Evolutionary conservation across 2,888 invertebrate genomes (phyloP).

Genomic region (Lasioglossum calceatum): DNA sequence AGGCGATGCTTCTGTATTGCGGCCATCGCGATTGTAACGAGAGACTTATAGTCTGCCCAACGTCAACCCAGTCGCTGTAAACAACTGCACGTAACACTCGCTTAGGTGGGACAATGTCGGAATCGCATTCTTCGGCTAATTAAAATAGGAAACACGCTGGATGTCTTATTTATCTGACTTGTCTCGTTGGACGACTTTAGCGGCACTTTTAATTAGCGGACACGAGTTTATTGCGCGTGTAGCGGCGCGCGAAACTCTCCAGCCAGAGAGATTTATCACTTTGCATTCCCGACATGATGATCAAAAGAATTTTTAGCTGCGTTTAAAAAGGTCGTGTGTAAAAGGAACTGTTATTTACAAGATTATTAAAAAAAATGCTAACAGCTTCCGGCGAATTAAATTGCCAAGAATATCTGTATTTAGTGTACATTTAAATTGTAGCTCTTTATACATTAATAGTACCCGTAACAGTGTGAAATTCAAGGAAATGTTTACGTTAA

Average conservation of each 20-base stretch:
- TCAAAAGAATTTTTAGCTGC: neutral
- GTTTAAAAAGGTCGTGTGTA: neutral
- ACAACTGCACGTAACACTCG: neutral
- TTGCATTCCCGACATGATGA: neutral
- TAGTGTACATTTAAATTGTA: no score
- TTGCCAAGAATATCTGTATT: neutral
- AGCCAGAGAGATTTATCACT: neutral
- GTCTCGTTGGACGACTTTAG: neutral
- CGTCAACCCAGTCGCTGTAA: neutral
- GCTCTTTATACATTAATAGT: no score
- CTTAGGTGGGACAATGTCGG: neutral
- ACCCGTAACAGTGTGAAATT: no score
- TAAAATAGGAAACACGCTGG: neutral
- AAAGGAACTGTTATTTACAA: neutral
- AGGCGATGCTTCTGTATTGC: neutral
- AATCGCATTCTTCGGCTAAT: neutral
- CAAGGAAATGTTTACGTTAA: no score
- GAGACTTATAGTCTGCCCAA: neutral
- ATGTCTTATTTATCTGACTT: neutral
- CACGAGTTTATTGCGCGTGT: neutral
- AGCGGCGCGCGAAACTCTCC: neutral
- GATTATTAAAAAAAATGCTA: no score
- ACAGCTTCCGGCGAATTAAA: neutral
- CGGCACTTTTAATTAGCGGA: neutral
- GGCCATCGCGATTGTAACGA: neutral